Percentiles rank a stretch among this genome's conserved stretches.
Conservation (phyloP, 2,888 invertebrate species). For the Ornithoptera alexandrae region DNA sequence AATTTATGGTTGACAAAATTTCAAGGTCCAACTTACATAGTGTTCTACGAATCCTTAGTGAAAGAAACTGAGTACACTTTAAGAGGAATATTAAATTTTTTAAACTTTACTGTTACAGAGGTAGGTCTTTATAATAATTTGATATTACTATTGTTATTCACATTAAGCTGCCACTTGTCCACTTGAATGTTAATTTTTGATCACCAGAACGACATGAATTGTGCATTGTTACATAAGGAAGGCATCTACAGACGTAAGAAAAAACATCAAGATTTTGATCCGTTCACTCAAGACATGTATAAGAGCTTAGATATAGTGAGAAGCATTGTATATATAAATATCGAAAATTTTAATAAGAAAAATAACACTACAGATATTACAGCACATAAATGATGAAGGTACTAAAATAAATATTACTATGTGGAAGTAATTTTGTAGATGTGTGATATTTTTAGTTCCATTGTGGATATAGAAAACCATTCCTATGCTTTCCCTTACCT, state of each 20-base stretch:
- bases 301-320: slow-evolving; percentile 45
- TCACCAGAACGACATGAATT: slow-evolving; percentile 73
- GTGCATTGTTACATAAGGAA: slow-evolving; percentile 81
- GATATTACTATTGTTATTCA: neutral
- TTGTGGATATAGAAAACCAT: slow-evolving; percentile 1
- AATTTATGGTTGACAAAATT: slow-evolving; percentile 85
- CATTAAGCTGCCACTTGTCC: neutral
- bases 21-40: slow-evolving; percentile 83
- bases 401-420: slow-evolving; percentile 9
- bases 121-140: slow-evolving; percentile 43
- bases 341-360: slow-evolving; percentile 43
- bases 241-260: slow-evolving; percentile 87
- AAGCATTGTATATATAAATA: slow-evolving; percentile 44
- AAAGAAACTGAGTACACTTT: slow-evolving; percentile 80
- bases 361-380: slow-evolving; percentile 32
- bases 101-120: slow-evolving; percentile 77
- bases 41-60: slow-evolving; percentile 85
- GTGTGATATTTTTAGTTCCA: neutral
- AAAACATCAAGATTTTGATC: slow-evolving; percentile 84
- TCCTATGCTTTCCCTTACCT: neutral
- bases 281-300: slow-evolving; percentile 83
- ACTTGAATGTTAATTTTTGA: neutral
- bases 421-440: neutral
- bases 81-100: slow-evolving; percentile 79
- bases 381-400: neutral